These are phyloP conservation scores for Rhea americana DNA, from an alignment of 2,113 vertebrate species.

Conservation along the genomic window DNA sequence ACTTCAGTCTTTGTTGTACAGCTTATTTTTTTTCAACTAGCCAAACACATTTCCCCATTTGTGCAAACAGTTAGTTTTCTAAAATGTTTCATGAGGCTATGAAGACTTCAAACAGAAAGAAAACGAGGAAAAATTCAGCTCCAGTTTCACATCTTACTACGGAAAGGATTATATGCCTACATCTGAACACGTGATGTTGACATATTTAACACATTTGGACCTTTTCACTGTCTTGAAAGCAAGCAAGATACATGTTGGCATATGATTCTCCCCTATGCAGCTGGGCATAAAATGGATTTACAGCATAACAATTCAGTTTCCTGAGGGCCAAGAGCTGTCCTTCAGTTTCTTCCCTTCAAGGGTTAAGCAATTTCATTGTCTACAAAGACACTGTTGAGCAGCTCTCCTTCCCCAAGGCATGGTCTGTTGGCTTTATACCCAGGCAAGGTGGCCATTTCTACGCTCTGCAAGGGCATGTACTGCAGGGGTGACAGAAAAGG, in stretches of 20 bases:
- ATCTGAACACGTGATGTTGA: neutral
- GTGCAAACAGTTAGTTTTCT: neutral
- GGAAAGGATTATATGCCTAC: neutral
- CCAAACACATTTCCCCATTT: neutral
- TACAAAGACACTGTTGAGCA: neutral
- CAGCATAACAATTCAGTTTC: neutral
- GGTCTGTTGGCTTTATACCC: neutral
- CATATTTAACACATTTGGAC: rapidly evolving
- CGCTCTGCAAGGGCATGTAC: neutral
- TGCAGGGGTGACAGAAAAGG: neutral
- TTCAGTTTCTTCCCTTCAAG: neutral
- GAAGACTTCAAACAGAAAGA: neutral
- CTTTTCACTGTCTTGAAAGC: neutral
- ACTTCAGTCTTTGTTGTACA: neutral
- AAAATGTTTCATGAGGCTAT: neutral
- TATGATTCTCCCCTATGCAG: neutral
- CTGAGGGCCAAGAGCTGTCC: neutral
- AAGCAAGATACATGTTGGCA: neutral
- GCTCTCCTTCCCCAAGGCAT: neutral
- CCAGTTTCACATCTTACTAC: neutral
- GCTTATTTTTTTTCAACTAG: neutral
- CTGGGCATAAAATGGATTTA: neutral
- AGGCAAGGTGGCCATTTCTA: neutral
- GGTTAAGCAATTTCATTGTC: neutral
- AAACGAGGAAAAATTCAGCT: neutral